A percentile compares a stretch with the other conserved stretches of the same genome.
phyloP scores from a whole-genome alignment of 2,888 invertebrate species.

The Andrena dorsata region DNA sequence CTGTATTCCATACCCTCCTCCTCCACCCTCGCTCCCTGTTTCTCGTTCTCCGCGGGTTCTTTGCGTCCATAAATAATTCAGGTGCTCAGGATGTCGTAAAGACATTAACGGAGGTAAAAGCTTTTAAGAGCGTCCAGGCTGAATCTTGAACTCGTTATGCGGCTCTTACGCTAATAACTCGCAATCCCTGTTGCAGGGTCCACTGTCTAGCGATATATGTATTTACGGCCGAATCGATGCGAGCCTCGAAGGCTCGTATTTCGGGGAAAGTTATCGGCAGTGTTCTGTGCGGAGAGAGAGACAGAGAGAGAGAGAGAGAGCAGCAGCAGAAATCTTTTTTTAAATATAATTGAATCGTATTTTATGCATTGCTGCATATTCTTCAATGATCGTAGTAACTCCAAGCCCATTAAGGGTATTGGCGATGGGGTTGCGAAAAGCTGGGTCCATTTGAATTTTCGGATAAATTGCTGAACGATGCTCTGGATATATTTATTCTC shows the following conservation, averaged over 20 bases:
- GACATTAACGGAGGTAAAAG: constrained; percentile 73
- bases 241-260: background rate
- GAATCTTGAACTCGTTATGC: constrained; percentile 71
- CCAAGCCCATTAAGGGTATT: too few relatives aligned
- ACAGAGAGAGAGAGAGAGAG: too few relatives aligned
- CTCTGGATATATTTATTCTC: too few relatives aligned
- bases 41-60: constrained; percentile 61
- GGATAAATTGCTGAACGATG: too few relatives aligned
- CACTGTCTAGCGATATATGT: constrained; percentile 61
- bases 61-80: constrained; percentile 77
- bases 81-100: constrained; percentile 69
- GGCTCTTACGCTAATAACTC: constrained; percentile 69
- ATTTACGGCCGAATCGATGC: constrained; percentile 31
- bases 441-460: too few relatives aligned
- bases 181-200: constrained; percentile 56
- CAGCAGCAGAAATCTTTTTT: too few relatives aligned
- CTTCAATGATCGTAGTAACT: too few relatives aligned
- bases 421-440: too few relatives aligned
- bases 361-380: too few relatives aligned
- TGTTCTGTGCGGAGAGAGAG: too few relatives aligned
- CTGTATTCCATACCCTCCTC: constrained; percentile 12
- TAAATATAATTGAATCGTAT: too few relatives aligned
- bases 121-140: constrained; percentile 63
- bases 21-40: constrained; percentile 26
- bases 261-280: too few relatives aligned